A percentile compares a stretch with the other conserved stretches of the same genome.
Evolutionary conservation across 2,797 vertebrate genomes (phyloP).

Genomic region (Microchirus variegatus): DNA sequence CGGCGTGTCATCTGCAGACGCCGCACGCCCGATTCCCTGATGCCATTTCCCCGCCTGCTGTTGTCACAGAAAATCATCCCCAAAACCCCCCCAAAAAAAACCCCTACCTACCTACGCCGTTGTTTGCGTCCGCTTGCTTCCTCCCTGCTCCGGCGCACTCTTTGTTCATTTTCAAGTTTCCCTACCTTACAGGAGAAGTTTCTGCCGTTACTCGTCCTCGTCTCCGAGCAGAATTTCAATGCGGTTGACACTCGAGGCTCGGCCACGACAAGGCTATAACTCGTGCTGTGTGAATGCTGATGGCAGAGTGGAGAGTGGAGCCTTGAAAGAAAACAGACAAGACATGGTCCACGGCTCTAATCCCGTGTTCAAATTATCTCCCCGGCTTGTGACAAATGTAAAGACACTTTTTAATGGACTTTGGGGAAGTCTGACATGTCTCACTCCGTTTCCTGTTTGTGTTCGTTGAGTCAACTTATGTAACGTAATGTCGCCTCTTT

Average conservation of each 20-base stretch:
- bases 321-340: conserved; percentile 57
- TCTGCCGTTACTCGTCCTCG: conserved; percentile 16
- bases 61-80: conserved; percentile 23
- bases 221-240: conserved; percentile 50
- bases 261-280: conserved; percentile 49
- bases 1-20: neutral
- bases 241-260: conserved; percentile 46
- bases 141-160: too few relatives aligned
- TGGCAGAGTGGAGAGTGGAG: conserved; percentile 56
- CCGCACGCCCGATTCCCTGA: neutral
- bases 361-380: conserved; percentile 42
- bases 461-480: conserved; percentile 16
- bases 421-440: conserved; percentile 53
- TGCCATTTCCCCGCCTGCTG: conserved; percentile 3
- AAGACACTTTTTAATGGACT: conserved; percentile 61
- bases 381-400: conserved; percentile 48
- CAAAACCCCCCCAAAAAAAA: too few relatives aligned
- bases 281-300: conserved; percentile 65
- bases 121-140: too few relatives aligned
- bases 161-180: conserved; percentile 4
- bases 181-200: conserved; percentile 13
- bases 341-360: conserved; percentile 4
- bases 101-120: too few relatives aligned
- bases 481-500: neutral
- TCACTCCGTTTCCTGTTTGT: conserved; percentile 29